Conservation (phyloP, 2,113 vertebrate genomes). For the Microcebus griseorufus region DNA sequence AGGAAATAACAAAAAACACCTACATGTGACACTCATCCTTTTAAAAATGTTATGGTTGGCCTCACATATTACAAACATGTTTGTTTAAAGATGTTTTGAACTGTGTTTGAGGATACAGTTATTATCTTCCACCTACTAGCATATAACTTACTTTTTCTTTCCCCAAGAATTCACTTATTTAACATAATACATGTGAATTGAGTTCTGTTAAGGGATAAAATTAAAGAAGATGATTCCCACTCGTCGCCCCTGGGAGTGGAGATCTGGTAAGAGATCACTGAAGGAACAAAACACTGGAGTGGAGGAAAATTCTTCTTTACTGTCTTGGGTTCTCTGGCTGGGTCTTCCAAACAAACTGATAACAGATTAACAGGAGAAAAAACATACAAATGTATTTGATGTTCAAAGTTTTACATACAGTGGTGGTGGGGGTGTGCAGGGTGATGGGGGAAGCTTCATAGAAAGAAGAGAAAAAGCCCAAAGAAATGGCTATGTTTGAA, state of each 20-base stretch:
- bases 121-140: not conserved
- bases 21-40: not conserved
- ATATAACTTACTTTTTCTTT: not conserved
- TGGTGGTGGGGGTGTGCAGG: not conserved
- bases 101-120: not conserved
- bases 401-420: not conserved
- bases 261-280: not conserved
- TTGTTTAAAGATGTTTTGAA: not conserved
- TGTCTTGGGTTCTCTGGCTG: not conserved
- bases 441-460: not conserved
- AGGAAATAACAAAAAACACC: not conserved
- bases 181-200: not conserved
- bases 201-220: not conserved
- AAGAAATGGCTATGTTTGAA: not conserved
- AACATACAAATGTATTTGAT: not conserved
- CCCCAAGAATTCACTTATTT: not conserved
- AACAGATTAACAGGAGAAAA: not conserved
- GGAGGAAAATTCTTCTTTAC: not conserved
- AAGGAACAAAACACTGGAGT: not conserved
- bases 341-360: not conserved
- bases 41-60: not conserved
- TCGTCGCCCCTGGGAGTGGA: rapidly evolving
- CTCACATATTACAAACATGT: not conserved
- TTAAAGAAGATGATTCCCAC: not conserved
- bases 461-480: not conserved